phyloP scores from a whole-genome alignment of 2,888 invertebrate genomes.

The Mactromeris polynyma region DNA sequence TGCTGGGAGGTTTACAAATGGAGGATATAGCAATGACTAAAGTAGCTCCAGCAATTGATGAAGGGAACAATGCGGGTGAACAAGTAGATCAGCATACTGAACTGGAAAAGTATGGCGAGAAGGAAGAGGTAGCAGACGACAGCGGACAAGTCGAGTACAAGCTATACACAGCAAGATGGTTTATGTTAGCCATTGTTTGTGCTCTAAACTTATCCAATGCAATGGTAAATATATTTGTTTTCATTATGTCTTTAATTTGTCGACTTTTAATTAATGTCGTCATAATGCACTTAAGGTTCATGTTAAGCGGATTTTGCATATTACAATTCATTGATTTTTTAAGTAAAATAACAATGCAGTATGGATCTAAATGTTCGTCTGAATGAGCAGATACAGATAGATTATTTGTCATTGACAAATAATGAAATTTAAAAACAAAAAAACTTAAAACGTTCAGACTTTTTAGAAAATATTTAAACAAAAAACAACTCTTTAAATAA shows the following conservation, averaged over 20 bases:
- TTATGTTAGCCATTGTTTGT: constrained; percentile 81
- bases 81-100: neutral
- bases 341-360: no score
- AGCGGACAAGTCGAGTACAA: constrained; percentile 62
- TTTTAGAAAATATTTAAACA: no score
- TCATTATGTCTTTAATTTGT: neutral
- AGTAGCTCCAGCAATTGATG: neutral
- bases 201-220: constrained; percentile 85
- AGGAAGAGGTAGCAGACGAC: neutral
- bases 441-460: no score
- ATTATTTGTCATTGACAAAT: no score
- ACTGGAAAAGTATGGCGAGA: neutral
- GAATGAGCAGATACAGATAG: no score
- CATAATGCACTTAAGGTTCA: no score
- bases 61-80: neutral
- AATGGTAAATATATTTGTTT: constrained; percentile 77
- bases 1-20: neutral
- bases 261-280: neutral
- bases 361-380: no score
- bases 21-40: neutral
- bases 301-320: no score
- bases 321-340: no score
- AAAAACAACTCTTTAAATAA: no score
- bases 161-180: constrained; percentile 83
- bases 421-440: no score